Percentiles rank a stretch among this genome's conserved stretches.
phyloP scores from a whole-genome alignment of 2,797 vertebrate species.

The Otus scops region DNA sequence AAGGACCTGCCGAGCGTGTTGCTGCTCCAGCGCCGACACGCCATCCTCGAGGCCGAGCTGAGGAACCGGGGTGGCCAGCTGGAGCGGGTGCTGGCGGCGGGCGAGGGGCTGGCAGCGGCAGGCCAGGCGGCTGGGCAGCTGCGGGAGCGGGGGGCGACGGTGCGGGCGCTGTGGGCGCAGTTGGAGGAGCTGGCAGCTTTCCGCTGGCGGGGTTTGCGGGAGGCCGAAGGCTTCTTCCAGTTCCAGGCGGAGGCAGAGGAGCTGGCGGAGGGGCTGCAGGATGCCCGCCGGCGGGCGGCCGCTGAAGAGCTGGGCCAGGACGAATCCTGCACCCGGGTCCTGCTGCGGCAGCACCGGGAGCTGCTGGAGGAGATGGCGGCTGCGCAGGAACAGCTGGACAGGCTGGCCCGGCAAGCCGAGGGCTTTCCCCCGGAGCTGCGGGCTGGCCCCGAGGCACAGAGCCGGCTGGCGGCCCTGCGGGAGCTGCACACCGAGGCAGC shows the following conservation, averaged over 20 bases:
- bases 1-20: conserved; percentile 92
- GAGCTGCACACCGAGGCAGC: conserved; percentile 87
- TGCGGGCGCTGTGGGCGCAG: conserved; percentile 85
- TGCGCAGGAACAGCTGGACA: conserved; percentile 81
- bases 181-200: conserved; percentile 91
- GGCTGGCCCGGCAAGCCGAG: conserved; percentile 83
- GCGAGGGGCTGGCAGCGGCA: conserved; percentile 79
- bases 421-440: conserved; percentile 87
- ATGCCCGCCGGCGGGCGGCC: conserved; percentile 83
- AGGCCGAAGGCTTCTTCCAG: conserved; percentile 92
- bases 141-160: conserved; percentile 77
- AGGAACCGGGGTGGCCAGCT: conserved; percentile 81
- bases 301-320: conserved; percentile 88
- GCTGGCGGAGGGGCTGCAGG: conserved; percentile 85
- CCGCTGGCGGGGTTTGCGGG: conserved; percentile 86
- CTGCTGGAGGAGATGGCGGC: conserved; percentile 85
- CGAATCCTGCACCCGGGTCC: conserved; percentile 87
- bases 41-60: conserved; percentile 92
- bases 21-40: conserved; percentile 91
- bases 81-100: conserved; percentile 79
- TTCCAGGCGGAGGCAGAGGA: conserved; percentile 93
- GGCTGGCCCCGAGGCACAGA: conserved; percentile 87
- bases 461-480: conserved; percentile 81
- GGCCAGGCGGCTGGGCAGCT: conserved; percentile 77
- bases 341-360: conserved; percentile 85